These are phyloP conservation scores for Lethocerus indicus DNA, from an alignment of 1,140 invertebrate species.

Conservation along the genomic window DNA sequence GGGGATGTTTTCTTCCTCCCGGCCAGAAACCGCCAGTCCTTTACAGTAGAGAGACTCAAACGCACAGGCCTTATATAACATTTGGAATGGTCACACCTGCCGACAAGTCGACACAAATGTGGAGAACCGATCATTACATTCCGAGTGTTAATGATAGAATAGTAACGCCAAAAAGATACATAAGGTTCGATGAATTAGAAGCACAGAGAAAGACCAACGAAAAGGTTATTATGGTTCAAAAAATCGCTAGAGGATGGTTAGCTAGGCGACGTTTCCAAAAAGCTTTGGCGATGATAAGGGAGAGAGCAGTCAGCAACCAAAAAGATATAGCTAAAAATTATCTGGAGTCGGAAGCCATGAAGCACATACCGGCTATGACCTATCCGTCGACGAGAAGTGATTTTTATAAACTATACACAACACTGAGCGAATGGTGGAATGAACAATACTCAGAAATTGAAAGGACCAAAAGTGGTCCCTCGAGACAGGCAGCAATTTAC, in stretches of 20 bases:
- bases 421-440: background rate
- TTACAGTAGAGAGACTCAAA: background rate
- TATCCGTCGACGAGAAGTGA: constrained; percentile 1
- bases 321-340: background rate
- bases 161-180: background rate
- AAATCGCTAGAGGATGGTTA: background rate
- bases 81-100: background rate
- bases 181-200: background rate
- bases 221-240: background rate
- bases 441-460: background rate
- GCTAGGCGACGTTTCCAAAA: background rate
- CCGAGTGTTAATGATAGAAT: background rate
- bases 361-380: background rate
- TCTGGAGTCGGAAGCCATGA: background rate
- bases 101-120: background rate
- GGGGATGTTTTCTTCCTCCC: background rate
- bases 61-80: background rate
- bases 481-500: background rate
- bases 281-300: background rate
- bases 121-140: background rate
- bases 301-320: background rate
- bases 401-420: background rate
- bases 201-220: background rate
- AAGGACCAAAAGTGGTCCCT: background rate
- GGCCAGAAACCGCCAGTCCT: too few relatives aligned